Evolutionary conservation across 2,797 vertebrate species (phyloP), one percentile per base, ranked within the genome.

Genomic region (Phrynocephalus guinanensis): DNA sequence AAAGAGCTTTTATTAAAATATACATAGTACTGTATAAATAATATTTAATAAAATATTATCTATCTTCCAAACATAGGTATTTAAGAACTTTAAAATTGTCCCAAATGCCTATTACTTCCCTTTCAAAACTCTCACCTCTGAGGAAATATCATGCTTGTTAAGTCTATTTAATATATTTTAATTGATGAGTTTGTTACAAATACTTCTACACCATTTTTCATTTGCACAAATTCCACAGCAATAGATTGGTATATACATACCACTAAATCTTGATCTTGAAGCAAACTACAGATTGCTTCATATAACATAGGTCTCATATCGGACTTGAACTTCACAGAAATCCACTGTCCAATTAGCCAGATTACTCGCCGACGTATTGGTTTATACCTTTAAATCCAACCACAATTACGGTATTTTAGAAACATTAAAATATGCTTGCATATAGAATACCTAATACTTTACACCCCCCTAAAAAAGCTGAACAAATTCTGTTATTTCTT

Each of bases 261-360:
- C 97, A 99, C 99, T 92, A 99, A 97, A 92, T 99, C 99, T 2
- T 97, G 97, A 92, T 99, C 99, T 95, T 99, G 99, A 97, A 99
- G 98, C 89, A 99, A 97, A 92, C 94, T 98, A 90, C 98, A 93
- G 93, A 99, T 98, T 90, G 98, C 97, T 93, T 99, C 98, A 82
- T 99, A 99, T 1, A 99, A 97, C 93, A 99, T 94, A 90, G 99
- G 99, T 90, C 98, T 98, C 89, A 99, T 97, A 86, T 99, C 98
- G 0, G 98, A 97, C 92, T 99, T 99, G 94, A 99, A 99, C 96
- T 99, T 99, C 94, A 99, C 98, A 56, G 99, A 98, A 96, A 99
- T 98, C 99, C 99, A 99, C 94, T 99, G 98, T 92, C 99, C 99
- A 90, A 99, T 98, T 89, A 99, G 96, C 99, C 98, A 99, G 93